Base-by-base conservation (phyloP, 2,797 vertebrate genomes). In the Acropternis orthonyx region DNA sequence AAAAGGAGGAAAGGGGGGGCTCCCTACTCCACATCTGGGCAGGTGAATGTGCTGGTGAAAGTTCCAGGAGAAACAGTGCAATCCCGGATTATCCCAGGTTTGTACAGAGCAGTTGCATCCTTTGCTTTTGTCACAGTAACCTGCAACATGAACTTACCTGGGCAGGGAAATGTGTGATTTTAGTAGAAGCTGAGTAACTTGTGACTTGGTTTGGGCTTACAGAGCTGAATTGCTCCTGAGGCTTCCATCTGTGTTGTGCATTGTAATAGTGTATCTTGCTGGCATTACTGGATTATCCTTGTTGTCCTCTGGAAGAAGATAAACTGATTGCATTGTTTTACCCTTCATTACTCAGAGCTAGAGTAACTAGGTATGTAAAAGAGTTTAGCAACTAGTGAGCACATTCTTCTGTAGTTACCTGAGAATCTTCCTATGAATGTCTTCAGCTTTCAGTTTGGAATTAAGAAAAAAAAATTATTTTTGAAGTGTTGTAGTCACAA, bases 311-410 rank as follows among this genome's bases (percentile, higher is more conserved):
- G 69, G 77, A 82, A 73, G 54, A 65, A 68, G 51, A 94, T 72
- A 91, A 93, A 92, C 58, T 82, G 77, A 77, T 73, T 59, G 66
- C 39, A 19, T 76, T 95, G 84, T 74, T 94, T 82, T 67, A 74
- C 23, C 34, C 15, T 46, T 66, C 2, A 5, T 41, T 88, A 74
- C 36, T 85, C 30, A 68, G 52, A 83, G 26, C 44, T 91, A 49
- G 43, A 91, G 15, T 58, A 81, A 41, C 26, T 69, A 71, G 55
- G 32, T 84, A 34, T 30, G 36, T 90, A 26, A 74, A 81, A 68
- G 30, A 58, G 20, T 76, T 76, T 9, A 80, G 84, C 44, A 85
- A 23, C 32, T 66, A 27, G 16, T 51, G 46, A 81, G 34, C 12
- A 32, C 58, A 10, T 54, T 73, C 10, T 62, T 52, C 32, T 66